Conservation (phyloP, 2,888 invertebrate species). For the Germaria angustata region DNA sequence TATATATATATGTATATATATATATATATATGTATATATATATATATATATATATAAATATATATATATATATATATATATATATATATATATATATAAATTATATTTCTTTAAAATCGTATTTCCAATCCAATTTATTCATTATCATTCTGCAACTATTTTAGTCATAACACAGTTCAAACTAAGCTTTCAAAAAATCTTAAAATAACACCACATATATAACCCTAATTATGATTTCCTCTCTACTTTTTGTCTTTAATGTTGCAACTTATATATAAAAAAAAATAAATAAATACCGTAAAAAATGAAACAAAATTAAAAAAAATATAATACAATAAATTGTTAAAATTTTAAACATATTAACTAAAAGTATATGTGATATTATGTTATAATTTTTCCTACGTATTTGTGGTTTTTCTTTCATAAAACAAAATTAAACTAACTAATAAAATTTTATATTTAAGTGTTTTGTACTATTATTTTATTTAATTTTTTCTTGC, state of each 20-base stretch:
- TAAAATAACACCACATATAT: slow-evolving; percentile 65
- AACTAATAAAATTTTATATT: slow-evolving; percentile 40
- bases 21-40: too few relatives aligned
- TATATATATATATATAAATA: too few relatives aligned
- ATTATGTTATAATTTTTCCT: slow-evolving; percentile 57
- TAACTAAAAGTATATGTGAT: slow-evolving; percentile 64
- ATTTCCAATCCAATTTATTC: not conserved
- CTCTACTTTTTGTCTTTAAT: slow-evolving; percentile 80
- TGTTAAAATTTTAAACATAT: slow-evolving; percentile 42
- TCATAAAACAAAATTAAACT: slow-evolving; percentile 42
- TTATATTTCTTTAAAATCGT: slow-evolving; percentile 8
- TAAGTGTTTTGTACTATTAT: slow-evolving; percentile 54
- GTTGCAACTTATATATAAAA: slow-evolving; percentile 80
- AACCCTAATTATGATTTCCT: slow-evolving; percentile 73
- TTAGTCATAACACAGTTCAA: slow-evolving; percentile 42
- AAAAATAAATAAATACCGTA: slow-evolving; percentile 66
- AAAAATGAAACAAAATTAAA: slow-evolving; percentile 30
- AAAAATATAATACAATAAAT: slow-evolving; percentile 40
- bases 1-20: too few relatives aligned
- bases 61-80: too few relatives aligned
- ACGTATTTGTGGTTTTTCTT: slow-evolving; percentile 61
- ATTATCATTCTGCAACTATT: slow-evolving; percentile 31
- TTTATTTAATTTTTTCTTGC: slow-evolving; percentile 20
- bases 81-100: too few relatives aligned
- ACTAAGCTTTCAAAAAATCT: slow-evolving; percentile 43